Percentiles rank a stretch among this genome's conserved stretches.
Evolutionary conservation across 2,888 invertebrate species (phyloP).

Genomic region (Cetonia aurata): DNA sequence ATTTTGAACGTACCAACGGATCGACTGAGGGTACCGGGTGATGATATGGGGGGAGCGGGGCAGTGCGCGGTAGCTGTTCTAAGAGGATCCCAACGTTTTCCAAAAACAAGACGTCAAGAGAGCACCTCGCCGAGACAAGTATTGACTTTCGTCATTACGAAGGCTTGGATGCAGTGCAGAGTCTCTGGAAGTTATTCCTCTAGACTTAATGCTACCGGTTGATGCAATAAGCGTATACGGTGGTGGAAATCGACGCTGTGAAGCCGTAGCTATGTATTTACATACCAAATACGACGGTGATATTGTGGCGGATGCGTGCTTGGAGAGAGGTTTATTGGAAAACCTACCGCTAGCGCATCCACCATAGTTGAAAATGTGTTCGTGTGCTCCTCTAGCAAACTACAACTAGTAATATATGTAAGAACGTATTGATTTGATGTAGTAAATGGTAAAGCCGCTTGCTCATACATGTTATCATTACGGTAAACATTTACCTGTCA

Average conservation of each 20-base stretch:
- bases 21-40: background rate
- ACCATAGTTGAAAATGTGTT: background rate
- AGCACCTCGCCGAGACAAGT: constrained; percentile 1
- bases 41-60: background rate
- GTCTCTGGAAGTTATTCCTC: constrained; percentile 12
- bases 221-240: background rate
- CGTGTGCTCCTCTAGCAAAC: no score
- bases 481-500: no score
- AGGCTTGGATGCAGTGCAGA: background rate
- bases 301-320: background rate
- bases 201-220: constrained; percentile 5
- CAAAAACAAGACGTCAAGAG: constrained; percentile 37
- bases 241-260: background rate
- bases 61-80: background rate
- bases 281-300: constrained; percentile 14
- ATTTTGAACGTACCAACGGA: background rate
- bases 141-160: constrained; percentile 38
- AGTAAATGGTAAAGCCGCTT: no score
- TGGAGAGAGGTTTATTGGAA: constrained; percentile 2
- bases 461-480: no score
- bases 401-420: no score
- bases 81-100: constrained; percentile 10
- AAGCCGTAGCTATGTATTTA: background rate
- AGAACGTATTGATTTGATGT: no score
- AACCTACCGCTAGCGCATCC: background rate